Evolutionary conservation across 2,113 vertebrate species (phyloP), one percentile per base, ranked within the genome.

Genomic region (Uropsilus gracilis): DNA sequence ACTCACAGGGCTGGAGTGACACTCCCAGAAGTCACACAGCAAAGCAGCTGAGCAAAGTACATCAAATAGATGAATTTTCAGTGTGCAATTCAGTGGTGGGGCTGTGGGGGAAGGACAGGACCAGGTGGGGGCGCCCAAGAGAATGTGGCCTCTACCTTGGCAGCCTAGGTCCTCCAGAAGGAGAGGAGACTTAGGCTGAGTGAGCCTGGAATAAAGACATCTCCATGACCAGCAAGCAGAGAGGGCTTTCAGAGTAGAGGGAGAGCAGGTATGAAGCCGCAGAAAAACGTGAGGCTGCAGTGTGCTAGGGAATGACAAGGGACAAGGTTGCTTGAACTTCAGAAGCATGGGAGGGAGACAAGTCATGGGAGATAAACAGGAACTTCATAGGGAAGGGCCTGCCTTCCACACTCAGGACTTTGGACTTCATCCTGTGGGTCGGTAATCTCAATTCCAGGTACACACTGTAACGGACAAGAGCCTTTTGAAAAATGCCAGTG

Each of bases 351-450:
- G 16, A 37, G 44, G 22, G n/a, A 82, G 57, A 4, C 1, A 10
- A 39, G 20, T 8, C 1, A 0, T 4, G 13, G 1, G 7, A 53
- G 61, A 30, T 39, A 44, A 55, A 44, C 13, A 8, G 8, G 48
- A 57, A 37, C 26, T 61, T 42, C 32, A 46, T n/a, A 30, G 14
- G 18, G n/a, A 64, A 46, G 77, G 32, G 11, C 46, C 68, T 24
- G 22, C 24, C 34, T 0, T 0, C 6, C 12, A 30, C 0, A 1
- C 53, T 12, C 44, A 7, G 18, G 0, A 37, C 17, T 71, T 64
- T 48, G 73, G 50, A 71, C 72, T 89, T 86, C 44, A 48, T 5
- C 44, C 55, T 53, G n/a, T 28, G 6, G 4, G 69, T 28, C 64
- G 20, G 32, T 9, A 37, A 37, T 48, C 81, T 78, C 77, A 66